These are phyloP conservation scores for Lithophane semibrunnea DNA, from an alignment of 2,888 invertebrate species.

Conservation along the genomic window DNA sequence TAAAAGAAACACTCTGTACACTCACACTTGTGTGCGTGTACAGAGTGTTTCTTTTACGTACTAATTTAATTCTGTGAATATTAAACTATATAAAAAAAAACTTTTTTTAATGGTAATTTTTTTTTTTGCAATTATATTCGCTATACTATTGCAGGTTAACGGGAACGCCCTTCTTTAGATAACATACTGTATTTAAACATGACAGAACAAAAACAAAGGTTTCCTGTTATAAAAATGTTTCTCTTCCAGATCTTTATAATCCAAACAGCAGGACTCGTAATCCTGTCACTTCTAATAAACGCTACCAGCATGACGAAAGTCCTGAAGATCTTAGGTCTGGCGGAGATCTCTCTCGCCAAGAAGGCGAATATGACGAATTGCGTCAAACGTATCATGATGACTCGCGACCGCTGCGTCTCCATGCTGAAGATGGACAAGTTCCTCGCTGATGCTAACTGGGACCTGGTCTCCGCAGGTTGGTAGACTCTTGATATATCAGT, in stretches of 20 bases:
- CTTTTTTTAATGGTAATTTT: no score
- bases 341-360: constrained; percentile 88
- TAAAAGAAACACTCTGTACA: no score
- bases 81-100: no score
- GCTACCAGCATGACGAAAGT: constrained; percentile 89
- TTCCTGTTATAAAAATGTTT: no score
- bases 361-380: constrained; percentile 90
- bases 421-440: constrained; percentile 92
- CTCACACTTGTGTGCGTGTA: no score
- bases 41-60: no score
- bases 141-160: no score
- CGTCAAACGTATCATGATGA: constrained; percentile 86
- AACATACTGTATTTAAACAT: no score
- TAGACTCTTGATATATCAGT: background rate
- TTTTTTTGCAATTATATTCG: no score
- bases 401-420: constrained; percentile 87
- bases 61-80: no score
- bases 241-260: constrained; percentile 86
- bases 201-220: no score
- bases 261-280: constrained; percentile 90
- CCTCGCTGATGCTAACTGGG: constrained; percentile 92
- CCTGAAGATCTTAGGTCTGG: constrained; percentile 88
- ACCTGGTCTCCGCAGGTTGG: constrained; percentile 86
- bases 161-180: no score
- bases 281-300: constrained; percentile 90